phyloP scores from a whole-genome alignment of 2,797 vertebrate genomes.

The Propithecus deckenii region DNA sequence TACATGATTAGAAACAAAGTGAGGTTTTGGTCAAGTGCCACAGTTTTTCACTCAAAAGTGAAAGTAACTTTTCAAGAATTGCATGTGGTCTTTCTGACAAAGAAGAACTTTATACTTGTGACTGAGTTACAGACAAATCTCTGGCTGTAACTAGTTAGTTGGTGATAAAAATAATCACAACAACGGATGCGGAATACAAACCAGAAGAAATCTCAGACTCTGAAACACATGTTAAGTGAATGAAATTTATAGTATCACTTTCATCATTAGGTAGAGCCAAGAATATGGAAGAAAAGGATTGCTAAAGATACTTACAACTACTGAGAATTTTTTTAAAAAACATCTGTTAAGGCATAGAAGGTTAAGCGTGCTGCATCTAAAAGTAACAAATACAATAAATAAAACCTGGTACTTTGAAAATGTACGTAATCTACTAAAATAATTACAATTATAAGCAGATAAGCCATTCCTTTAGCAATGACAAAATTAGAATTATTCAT shows the following conservation, averaged over 20 bases:
- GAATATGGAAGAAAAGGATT: not conserved
- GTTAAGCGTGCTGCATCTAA: not conserved
- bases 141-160: not conserved
- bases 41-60: not conserved
- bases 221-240: not conserved
- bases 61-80: constrained; percentile 10
- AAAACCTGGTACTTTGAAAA: not conserved
- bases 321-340: not conserved
- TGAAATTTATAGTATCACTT: not conserved
- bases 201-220: not conserved
- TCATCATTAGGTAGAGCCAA: not conserved
- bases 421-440: not conserved
- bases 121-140: constrained; percentile 23
- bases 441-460: not conserved
- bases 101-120: not conserved
- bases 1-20: not conserved
- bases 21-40: not conserved
- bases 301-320: not conserved
- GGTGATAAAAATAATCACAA: constrained; percentile 6
- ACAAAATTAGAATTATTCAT: not conserved
- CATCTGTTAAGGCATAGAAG: not conserved
- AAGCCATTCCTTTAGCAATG: not conserved
- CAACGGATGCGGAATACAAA: not conserved
- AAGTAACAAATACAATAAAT: not conserved
- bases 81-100: constrained; percentile 28